A percentile compares a stretch with the other conserved stretches of the same genome.
Conservation (phyloP, 2,113 vertebrate genomes). For the Syngnathus floridae region DNA sequence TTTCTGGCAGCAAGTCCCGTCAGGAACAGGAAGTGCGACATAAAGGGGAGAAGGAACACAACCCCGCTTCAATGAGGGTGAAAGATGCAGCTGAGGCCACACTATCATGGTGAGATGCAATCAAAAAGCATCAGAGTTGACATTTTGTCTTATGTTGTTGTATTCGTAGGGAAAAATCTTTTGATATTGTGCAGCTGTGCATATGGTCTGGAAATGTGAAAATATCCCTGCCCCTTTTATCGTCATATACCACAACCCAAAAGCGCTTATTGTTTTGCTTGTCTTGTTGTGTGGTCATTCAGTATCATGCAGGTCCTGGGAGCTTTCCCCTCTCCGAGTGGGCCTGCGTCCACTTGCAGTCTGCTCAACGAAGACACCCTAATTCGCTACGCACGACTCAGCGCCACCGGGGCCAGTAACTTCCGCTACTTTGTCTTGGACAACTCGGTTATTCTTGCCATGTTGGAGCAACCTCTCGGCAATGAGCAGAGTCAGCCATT, state of each 20-base stretch:
- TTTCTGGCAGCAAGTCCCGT: conserved; percentile 92
- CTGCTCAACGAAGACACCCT: conserved; percentile 90
- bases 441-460: conserved; percentile 91
- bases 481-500: conserved; percentile 88
- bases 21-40: conserved; percentile 87
- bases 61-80: conserved; percentile 92
- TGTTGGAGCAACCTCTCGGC: conserved; percentile 94
- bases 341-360: conserved; percentile 92
- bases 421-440: conserved; percentile 95
- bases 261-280: not conserved
- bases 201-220: too few relatives aligned
- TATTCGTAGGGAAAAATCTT: too few relatives aligned
- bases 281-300: conserved; percentile 32
- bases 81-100: conserved; percentile 95
- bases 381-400: conserved; percentile 87
- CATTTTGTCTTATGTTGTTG: too few relatives aligned
- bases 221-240: too few relatives aligned
- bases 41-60: conserved; percentile 93
- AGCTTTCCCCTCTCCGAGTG: conserved; percentile 91
- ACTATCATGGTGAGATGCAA: conserved; percentile 79
- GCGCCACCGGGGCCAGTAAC: conserved; percentile 82
- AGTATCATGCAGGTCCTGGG: conserved; percentile 96
- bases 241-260: too few relatives aligned
- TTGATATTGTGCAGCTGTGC: too few relatives aligned
- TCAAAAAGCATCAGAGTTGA: not conserved